These are phyloP conservation scores for Megamerina dolium DNA, from an alignment of 2,888 invertebrate genomes.

Conservation along the genomic window DNA sequence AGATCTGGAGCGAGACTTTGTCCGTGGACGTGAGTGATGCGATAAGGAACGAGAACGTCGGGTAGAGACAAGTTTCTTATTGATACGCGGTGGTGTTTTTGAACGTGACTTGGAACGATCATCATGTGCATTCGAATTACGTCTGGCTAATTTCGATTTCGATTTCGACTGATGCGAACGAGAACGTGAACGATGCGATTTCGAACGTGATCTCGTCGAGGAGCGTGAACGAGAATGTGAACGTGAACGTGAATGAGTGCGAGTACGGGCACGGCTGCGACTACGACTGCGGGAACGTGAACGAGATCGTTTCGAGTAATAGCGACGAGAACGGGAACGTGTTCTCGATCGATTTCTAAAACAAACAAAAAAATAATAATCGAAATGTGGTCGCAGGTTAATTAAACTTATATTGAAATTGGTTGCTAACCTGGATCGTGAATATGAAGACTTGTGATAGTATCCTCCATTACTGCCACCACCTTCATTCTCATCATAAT, in stretches of 20 bases:
- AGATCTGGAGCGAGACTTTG: slow-evolving; percentile 26
- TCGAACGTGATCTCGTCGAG: slow-evolving; percentile 15
- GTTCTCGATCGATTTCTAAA: slow-evolving; percentile 11
- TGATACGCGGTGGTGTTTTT: slow-evolving; percentile 30
- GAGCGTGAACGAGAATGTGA: slow-evolving; percentile 23
- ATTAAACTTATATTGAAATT: background rate
- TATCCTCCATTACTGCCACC: too few relatives aligned
- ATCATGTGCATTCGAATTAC: slow-evolving; percentile 10
- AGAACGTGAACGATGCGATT: slow-evolving; percentile 18
- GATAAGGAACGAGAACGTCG: slow-evolving; percentile 42
- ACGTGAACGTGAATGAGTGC: slow-evolving; percentile 21
- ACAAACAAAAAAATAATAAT: slow-evolving; percentile 2
- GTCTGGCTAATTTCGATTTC: slow-evolving; percentile 13
- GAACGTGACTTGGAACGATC: slow-evolving; percentile 12
- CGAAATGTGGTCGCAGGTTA: too few relatives aligned
- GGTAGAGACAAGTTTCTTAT: slow-evolving; percentile 41
- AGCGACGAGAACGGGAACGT: slow-evolving; percentile 28
- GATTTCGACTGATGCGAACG: slow-evolving; percentile 19
- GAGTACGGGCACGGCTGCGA: slow-evolving; percentile 25
- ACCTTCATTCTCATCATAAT: slow-evolving; percentile 54
- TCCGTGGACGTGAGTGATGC: slow-evolving; percentile 20
- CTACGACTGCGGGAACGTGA: slow-evolving; percentile 28
- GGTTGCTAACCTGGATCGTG: too few relatives aligned
- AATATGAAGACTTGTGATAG: slow-evolving; percentile 32
- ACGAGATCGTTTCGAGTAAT: slow-evolving; percentile 23